Evolutionary conservation across 2,888 invertebrate genomes (phyloP), one percentile per base, ranked within the genome.

Genomic region (Noctua janthe): DNA sequence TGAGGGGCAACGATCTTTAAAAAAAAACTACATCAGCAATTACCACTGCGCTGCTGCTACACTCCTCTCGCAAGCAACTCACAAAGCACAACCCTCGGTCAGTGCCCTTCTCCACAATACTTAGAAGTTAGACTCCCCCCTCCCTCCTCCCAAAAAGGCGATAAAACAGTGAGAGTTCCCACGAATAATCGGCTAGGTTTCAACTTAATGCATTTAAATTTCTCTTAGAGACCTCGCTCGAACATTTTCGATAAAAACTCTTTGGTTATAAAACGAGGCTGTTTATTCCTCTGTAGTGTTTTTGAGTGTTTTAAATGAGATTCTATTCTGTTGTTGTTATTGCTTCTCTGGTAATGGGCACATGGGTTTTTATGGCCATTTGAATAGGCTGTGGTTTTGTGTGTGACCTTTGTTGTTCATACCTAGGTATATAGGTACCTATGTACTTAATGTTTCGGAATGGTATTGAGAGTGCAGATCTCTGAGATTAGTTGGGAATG

Each of bases 131-230:
- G 35, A n/a, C 51, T 29, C 39, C n/a, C 43, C 29, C 11, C n/a
- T 23, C n/a, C 69, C 17, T 29, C 69, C 11, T 51, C n/a, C n/a
- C 23, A 43, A 78, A 62, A 49, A 62, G n/a, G 35, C 70, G 29
- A 83, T 87, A 87, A 87, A 87, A 73, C 80, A 87, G 74, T 59
- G 73, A 64, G 64, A 83, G 64, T 72, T 70, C 66, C 47, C 69
- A n/a, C 62, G 80, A 90, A 83, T 89, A 85, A 89, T 88, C 88
- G 88, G 76, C 84, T 76, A 83, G 84, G 85, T 86, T 69, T 81
- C 29, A 82, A 88, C 78, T 90, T 88, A 86, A 90, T 90, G 89
- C 87, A 90, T 90, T 90, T 88, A 90, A 87, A 90, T 89, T 89
- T 86, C 86, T 85, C 80, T 79, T 70, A 62, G 78, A 75, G 39